Evolutionary conservation across 2,113 vertebrate species (phyloP).

Genomic region (Phodopus roborovskii): DNA sequence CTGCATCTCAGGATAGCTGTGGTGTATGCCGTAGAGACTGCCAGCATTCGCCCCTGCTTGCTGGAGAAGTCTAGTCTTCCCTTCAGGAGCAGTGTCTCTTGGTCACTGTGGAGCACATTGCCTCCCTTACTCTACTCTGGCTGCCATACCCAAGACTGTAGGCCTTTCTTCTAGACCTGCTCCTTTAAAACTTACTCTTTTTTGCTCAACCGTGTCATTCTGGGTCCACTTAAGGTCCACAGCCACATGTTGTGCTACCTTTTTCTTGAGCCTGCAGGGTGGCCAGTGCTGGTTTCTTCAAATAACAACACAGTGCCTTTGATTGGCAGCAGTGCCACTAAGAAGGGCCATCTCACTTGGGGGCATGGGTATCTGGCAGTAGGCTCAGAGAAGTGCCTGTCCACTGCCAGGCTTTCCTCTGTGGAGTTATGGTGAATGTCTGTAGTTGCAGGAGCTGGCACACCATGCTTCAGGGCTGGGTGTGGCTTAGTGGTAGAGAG

Average conservation of each 20-base stretch:
- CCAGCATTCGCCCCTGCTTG: not conserved
- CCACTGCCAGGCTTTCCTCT: no score
- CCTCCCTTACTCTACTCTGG: not conserved
- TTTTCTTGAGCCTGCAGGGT: not conserved
- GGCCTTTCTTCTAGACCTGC: not conserved
- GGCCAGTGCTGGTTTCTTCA: not conserved
- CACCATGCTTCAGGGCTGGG: not conserved
- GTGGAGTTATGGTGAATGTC: not conserved
- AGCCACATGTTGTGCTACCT: not conserved
- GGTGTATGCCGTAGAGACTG: not conserved
- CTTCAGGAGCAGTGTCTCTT: not conserved
- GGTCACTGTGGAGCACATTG: accelerated
- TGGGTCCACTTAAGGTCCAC: not conserved
- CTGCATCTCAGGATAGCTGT: accelerated
- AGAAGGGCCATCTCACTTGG: not conserved
- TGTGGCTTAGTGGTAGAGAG: not conserved
- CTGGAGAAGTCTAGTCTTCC: not conserved
- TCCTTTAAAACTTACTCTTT: not conserved
- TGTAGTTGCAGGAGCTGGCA: not conserved
- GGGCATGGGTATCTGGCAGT: not conserved
- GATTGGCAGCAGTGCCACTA: not conserved
- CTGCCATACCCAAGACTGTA: accelerated
- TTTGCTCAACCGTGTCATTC: not conserved
- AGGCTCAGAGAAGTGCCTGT: not conserved
- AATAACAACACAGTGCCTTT: not conserved